phyloP scores from a whole-genome alignment of 2,888 invertebrate genomes.

The Cheilosia urbana region DNA sequence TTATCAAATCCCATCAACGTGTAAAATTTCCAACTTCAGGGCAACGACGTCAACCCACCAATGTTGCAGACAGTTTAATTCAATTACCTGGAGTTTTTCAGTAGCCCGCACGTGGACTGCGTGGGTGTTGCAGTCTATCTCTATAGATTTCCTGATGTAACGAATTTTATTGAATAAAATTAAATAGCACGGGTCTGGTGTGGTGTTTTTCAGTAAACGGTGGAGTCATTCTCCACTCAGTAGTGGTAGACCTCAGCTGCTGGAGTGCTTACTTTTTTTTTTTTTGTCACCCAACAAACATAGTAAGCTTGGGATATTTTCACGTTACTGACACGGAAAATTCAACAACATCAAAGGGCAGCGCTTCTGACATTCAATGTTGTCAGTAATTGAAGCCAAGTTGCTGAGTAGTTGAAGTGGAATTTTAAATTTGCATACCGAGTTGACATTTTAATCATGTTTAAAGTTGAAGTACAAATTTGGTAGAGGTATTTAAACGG shows the following conservation, averaged over 20 bases:
- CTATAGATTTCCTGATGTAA: not conserved
- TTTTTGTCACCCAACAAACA: slow-evolving; percentile 2
- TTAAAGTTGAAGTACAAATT: not conserved
- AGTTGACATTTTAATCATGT: slow-evolving; percentile 55
- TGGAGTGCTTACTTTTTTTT: not conserved
- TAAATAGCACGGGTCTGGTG: not conserved
- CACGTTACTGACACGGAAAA: slow-evolving; percentile 42
- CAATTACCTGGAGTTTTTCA: slow-evolving; percentile 1
- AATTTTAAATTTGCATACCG: slow-evolving; percentile 37
- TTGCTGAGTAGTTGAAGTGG: slow-evolving; percentile 8
- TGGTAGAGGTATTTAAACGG: not conserved
- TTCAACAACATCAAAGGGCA: slow-evolving; percentile 54
- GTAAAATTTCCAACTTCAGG: not conserved
- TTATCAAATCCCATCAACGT: not conserved
- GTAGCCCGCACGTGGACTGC: not conserved
- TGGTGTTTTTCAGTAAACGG: not conserved
- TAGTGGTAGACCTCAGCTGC: slow-evolving; percentile 9
- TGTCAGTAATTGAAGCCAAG: slow-evolving; percentile 52
- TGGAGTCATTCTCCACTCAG: not conserved
- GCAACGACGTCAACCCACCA: not conserved
- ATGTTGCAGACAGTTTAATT: slow-evolving; percentile 1
- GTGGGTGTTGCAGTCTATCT: not conserved
- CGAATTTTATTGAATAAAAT: slow-evolving; percentile 3
- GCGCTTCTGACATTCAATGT: slow-evolving; percentile 54
- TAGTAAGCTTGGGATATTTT: slow-evolving; percentile 13